Evolutionary conservation across 1,140 invertebrate genomes (phyloP).

Genomic region (Mya arenaria): DNA sequence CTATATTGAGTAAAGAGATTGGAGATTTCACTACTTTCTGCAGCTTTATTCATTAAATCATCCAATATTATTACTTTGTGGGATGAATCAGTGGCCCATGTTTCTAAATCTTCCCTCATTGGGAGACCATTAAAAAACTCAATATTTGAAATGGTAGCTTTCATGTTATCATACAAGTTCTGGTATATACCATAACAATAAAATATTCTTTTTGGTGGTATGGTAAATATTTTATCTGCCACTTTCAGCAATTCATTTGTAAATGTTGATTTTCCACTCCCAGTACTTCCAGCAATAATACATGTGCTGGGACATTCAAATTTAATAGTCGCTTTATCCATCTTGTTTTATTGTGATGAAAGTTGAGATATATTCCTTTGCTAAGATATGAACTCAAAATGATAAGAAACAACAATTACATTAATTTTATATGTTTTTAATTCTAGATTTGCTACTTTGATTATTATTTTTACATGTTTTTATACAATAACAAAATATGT

Average conservation of each 20-base stretch:
- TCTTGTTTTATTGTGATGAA: neutral
- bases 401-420: neutral
- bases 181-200: constrained; percentile 26
- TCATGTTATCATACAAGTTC: constrained; percentile 15
- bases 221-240: neutral
- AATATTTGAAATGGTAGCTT: neutral
- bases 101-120: neutral
- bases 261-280: constrained; percentile 21
- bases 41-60: neutral
- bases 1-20: constrained; percentile 6
- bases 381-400: neutral
- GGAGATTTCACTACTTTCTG: constrained; percentile 1
- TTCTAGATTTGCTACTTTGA: neutral
- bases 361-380: neutral
- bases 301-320: constrained; percentile 17
- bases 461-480: neutral
- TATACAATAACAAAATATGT: constrained; percentile 1
- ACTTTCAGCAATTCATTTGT: neutral
- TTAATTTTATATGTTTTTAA: neutral
- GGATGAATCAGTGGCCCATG: neutral
- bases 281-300: constrained; percentile 10
- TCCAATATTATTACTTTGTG: constrained; percentile 8
- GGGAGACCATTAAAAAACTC: constrained; percentile 27
- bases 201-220: neutral
- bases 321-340: neutral